Evolutionary conservation across 2,888 invertebrate species (phyloP), one percentile per base, ranked within the genome.

Genomic region (Cenopis cana): DNA sequence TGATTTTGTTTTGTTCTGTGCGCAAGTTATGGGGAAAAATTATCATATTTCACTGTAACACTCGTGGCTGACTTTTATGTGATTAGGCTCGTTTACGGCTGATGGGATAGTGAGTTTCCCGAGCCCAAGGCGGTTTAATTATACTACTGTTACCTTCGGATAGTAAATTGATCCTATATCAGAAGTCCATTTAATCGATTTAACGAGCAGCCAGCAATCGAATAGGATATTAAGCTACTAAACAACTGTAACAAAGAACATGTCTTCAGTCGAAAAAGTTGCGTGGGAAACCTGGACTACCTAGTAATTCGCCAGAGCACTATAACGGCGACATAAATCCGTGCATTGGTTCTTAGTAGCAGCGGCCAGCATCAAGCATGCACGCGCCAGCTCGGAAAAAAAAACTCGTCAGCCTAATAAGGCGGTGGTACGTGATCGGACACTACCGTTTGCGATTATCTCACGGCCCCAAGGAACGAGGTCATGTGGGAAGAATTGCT

Each of bases 361-460:
- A 78, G 73, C 77, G 78, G 78, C 75, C 74, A 78, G 80, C 80
- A 84, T 85, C 81, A 85, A 82, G 86, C 86, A 85, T 84, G 84
- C 83, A 82, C 78, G 78, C 85, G 84, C 85, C 83, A 85, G 85
- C 83, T 82, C 80, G 80, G 84, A 88, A 84, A 89, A 90, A 88
- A 86, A n/a, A n/a, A 83, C 82, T 84, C 77, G 82, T 81, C 83
- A 81, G 81, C 89, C 91, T 84, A 90, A 91, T 91, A 92, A 88
- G 91, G 91, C 84, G 78, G 78, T 80, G 79, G 89, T 89, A 91
- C 91, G 90, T 90, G 91, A 83, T 83, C 79, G 88, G 87, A 87
- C 89, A 89, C 88, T 87, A 87, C 89, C 85, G 89, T 84, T 84
- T 79, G 89, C 90, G 91, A 90, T 90, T 90, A 91, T 92, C 91